Evolutionary conservation across 2,888 invertebrate species (phyloP).

Genomic region (Alentia gelatinosa): DNA sequence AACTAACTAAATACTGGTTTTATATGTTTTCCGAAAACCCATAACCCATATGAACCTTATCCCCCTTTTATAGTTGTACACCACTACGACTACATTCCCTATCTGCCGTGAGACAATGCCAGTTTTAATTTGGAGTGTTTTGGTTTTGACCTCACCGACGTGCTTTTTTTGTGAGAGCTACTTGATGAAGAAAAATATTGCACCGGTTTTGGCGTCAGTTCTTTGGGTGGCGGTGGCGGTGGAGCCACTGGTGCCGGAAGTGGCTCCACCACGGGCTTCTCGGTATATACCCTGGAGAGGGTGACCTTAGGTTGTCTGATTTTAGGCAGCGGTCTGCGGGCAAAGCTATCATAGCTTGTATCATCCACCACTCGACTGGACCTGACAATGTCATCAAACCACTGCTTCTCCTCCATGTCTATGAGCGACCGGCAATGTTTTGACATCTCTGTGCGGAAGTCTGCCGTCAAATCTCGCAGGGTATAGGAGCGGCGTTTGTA

Average conservation of each 20-base stretch:
- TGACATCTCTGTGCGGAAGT: background rate
- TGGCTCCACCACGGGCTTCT: background rate
- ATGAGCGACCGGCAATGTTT: background rate
- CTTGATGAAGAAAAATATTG: background rate
- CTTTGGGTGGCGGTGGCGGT: background rate
- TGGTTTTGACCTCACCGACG: background rate
- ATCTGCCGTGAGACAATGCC: background rate
- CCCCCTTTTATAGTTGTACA: background rate
- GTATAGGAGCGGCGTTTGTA: background rate
- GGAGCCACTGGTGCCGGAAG: background rate
- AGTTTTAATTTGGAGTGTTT: slow-evolving; percentile 17
- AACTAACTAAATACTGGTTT: too few relatives aligned
- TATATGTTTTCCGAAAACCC: too few relatives aligned
- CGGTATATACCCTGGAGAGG: background rate
- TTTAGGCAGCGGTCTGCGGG: background rate
- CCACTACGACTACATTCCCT: background rate
- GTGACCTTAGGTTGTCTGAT: background rate
- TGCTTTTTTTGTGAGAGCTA: background rate
- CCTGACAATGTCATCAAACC: slow-evolving; percentile 19
- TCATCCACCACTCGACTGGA: background rate
- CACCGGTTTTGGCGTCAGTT: background rate
- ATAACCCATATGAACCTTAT: background rate
- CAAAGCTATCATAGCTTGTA: slow-evolving; percentile 22
- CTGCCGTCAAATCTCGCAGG: background rate
- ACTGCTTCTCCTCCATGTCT: slow-evolving; percentile 6